phyloP scores from a whole-genome alignment of 2,113 vertebrate species.

The Gila orcuttii region DNA sequence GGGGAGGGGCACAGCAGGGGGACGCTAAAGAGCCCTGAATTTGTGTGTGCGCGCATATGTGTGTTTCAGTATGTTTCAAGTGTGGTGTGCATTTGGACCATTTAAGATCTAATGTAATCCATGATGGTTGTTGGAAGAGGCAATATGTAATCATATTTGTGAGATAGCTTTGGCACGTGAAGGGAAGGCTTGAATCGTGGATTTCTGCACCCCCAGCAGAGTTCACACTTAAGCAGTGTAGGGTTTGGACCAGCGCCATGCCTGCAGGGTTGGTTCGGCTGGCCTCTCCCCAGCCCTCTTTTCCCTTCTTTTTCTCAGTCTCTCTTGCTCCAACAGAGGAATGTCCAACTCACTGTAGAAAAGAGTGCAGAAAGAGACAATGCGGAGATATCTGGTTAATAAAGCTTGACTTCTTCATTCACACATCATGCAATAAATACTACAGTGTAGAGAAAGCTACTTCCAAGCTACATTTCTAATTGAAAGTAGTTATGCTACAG shows the following conservation, averaged over 20 bases:
- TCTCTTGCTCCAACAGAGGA: conserved; percentile 15
- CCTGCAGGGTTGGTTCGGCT: conserved; percentile 65
- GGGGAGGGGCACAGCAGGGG: conserved; percentile 55
- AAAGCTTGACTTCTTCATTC: background rate
- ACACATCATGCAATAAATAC: background rate
- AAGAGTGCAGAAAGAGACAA: background rate
- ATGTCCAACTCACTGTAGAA: background rate
- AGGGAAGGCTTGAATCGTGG: conserved; percentile 47
- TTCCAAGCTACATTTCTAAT: background rate
- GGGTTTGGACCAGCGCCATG: conserved; percentile 72
- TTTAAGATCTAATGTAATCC: conserved; percentile 34
- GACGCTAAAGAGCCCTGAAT: conserved; percentile 34
- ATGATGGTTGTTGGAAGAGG: background rate
- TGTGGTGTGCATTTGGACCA: background rate
- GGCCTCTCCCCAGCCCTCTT: conserved; percentile 47
- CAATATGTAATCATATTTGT: conserved; percentile 44
- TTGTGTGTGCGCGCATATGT: background rate
- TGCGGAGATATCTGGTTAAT: background rate
- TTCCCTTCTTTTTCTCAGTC: background rate
- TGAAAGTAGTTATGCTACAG: background rate
- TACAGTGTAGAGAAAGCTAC: background rate
- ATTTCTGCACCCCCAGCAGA: conserved; percentile 41
- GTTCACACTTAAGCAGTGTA: conserved; percentile 59
- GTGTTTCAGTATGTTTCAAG: conserved; percentile 16
- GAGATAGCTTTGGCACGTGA: conserved; percentile 34